phyloP scores from a whole-genome alignment of 2,888 invertebrate species.

The Zygothrica quintamaculata region DNA sequence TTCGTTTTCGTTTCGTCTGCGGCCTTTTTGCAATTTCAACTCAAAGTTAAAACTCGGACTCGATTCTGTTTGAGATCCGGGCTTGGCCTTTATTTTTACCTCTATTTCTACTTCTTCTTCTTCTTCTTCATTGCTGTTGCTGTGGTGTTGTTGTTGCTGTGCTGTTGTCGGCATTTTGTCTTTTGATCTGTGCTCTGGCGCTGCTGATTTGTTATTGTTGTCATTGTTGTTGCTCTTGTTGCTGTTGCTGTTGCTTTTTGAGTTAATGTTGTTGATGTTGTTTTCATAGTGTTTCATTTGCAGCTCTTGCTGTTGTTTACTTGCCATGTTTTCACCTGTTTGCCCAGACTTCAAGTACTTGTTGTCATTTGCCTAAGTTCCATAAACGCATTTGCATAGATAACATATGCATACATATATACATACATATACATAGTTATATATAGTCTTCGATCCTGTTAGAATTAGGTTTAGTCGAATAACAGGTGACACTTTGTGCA shows the following conservation, averaged over 20 bases:
- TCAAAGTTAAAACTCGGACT: constrained; percentile 7
- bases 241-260: constrained; percentile 52
- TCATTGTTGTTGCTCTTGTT: constrained; percentile 21
- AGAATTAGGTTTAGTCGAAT: too few species aligned
- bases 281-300: constrained; percentile 75
- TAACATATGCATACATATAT: constrained; percentile 46
- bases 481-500: too few species aligned
- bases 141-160: too few species aligned
- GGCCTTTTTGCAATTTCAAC: constrained; percentile 62
- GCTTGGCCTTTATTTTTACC: constrained; percentile 26
- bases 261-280: constrained; percentile 66
- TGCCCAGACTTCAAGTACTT: constrained; percentile 58
- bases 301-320: constrained; percentile 65
- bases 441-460: too few species aligned
- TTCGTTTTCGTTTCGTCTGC: constrained; percentile 13
- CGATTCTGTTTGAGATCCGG: constrained; percentile 1
- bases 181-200: constrained; percentile 80
- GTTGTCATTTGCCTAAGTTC: constrained; percentile 29
- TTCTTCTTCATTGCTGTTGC: constrained; percentile 15
- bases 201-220: constrained; percentile 71
- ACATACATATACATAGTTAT: too few species aligned
- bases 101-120: too few species aligned
- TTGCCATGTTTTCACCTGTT: constrained; percentile 47
- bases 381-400: constrained; percentile 51
- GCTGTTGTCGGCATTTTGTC: constrained; percentile 61